These are phyloP conservation scores for Pandion haliaetus DNA, from an alignment of 2,113 vertebrate genomes.

Conservation along the genomic window DNA sequence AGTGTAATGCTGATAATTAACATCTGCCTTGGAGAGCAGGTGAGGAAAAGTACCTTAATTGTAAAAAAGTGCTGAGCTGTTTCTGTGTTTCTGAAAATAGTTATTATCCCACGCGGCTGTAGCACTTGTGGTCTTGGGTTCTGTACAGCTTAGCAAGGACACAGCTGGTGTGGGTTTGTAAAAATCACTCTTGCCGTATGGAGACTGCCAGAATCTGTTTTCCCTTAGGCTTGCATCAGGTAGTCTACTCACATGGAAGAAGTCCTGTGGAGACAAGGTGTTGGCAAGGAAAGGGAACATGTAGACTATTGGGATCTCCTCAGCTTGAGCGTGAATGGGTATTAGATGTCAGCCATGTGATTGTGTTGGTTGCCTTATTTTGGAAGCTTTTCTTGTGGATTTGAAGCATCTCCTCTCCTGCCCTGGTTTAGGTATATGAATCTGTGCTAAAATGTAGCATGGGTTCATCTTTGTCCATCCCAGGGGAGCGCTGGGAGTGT, in stretches of 20 bases:
- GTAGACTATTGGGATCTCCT: neutral
- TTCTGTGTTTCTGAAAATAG: neutral
- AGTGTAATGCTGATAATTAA: neutral
- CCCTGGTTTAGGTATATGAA: neutral
- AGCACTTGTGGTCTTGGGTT: neutral
- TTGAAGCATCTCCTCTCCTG: rapidly evolving
- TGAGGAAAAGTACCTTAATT: neutral
- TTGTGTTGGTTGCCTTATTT: neutral
- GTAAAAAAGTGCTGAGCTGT: neutral
- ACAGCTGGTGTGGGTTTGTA: neutral
- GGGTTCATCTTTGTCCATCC: neutral
- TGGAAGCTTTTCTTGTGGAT: neutral
- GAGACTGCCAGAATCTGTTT: neutral
- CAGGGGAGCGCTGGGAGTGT: rapidly evolving
- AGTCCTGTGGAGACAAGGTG: neutral
- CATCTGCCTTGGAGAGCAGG: neutral
- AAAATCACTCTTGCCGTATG: neutral
- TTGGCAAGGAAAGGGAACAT: neutral
- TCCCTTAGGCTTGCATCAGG: neutral
- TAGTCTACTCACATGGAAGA: neutral
- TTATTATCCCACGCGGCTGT: rapidly evolving
- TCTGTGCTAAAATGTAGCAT: neutral
- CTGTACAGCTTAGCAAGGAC: neutral
- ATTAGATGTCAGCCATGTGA: neutral
- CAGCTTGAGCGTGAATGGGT: rapidly evolving